These are phyloP conservation scores for Cairina moschata DNA, from an alignment of 2,113 vertebrate species.

Conservation along the genomic window DNA sequence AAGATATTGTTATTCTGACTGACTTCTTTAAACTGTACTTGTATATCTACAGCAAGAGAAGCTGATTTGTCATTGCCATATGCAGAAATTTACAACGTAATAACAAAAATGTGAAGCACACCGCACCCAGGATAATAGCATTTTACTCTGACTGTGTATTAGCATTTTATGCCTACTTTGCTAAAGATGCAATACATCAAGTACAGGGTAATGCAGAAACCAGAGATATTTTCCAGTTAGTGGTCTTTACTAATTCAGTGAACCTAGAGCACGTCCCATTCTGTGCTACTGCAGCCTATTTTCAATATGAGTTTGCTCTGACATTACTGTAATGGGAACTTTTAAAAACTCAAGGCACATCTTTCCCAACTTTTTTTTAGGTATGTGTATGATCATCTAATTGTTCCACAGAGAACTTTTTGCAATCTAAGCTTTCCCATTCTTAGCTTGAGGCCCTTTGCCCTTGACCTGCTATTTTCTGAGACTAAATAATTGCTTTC, in stretches of 20 bases:
- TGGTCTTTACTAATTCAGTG: background rate
- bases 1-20: background rate
- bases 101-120: background rate
- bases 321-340: background rate
- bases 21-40: background rate
- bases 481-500: background rate
- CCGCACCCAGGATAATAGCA: background rate
- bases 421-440: background rate
- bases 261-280: background rate
- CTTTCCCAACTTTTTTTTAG: background rate
- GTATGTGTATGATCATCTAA: background rate
- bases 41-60: background rate
- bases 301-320: background rate
- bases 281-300: background rate
- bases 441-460: background rate
- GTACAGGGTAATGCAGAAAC: background rate
- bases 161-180: conserved; percentile 25
- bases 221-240: background rate
- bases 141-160: background rate
- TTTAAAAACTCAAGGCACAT: background rate
- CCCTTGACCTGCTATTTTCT: conserved; percentile 19
- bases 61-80: background rate
- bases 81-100: background rate
- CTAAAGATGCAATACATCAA: background rate
- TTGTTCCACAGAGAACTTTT: background rate